A percentile compares a stretch with the other conserved stretches of the same genome.
phyloP scores from a whole-genome alignment of 2,888 invertebrate genomes.

The Apamea anceps region DNA sequence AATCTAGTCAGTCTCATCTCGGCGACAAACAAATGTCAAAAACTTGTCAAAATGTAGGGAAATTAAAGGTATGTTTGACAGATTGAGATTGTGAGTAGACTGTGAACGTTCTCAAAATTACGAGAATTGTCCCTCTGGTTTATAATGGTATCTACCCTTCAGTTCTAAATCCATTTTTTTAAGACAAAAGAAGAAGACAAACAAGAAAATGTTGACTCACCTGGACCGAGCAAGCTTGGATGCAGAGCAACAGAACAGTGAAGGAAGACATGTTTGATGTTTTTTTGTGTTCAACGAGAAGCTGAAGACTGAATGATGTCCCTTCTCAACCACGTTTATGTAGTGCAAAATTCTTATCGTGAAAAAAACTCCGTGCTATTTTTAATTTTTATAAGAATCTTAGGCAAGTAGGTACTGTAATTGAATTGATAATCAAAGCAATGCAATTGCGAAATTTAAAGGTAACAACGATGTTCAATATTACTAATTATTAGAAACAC shows the following conservation, averaged over 20 bases:
- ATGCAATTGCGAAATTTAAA: neutral
- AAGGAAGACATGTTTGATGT: neutral
- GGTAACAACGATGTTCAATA: neutral
- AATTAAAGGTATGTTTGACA: too few relatives aligned
- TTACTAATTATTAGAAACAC: slow-evolving; percentile 3
- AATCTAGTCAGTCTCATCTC: too few relatives aligned
- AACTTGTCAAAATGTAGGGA: too few relatives aligned
- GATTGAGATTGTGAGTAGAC: too few relatives aligned
- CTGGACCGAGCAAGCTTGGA: slow-evolving; percentile 58
- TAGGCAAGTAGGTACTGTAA: slow-evolving; percentile 16
- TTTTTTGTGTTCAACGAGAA: neutral
- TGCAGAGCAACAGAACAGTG: slow-evolving; percentile 52
- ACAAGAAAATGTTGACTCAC: too few relatives aligned
- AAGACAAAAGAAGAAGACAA: too few relatives aligned
- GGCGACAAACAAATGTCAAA: too few relatives aligned
- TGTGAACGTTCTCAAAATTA: too few relatives aligned
- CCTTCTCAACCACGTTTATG: neutral
- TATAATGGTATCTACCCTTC: too few relatives aligned
- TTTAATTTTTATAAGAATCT: neutral
- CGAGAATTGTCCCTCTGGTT: too few relatives aligned
- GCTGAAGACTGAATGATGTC: neutral
- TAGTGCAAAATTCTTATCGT: slow-evolving; percentile 5
- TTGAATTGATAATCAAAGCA: slow-evolving; percentile 11
- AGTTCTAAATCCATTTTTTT: too few relatives aligned
- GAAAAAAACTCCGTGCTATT: neutral